Evolutionary conservation across 2,113 vertebrate genomes (phyloP), one percentile per base, ranked within the genome.

Genomic region (Puffinus mauretanicus): DNA sequence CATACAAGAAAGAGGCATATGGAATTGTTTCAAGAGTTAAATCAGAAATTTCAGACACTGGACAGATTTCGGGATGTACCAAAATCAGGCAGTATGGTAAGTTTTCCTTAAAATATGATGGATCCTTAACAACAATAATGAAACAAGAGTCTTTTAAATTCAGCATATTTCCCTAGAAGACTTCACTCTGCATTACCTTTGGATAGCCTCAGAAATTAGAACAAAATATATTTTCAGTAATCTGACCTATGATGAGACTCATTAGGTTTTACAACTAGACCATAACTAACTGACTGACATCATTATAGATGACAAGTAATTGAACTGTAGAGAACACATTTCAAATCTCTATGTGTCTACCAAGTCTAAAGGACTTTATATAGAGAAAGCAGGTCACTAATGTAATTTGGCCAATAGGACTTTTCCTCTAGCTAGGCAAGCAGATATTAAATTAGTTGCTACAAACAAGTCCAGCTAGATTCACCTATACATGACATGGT

Each of bases 31-130:
- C 99, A 99, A 98, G 99, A 99, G 98, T 98, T 99, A 98, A 99
- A 99, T 99, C 99, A 99, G 98, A 99, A 99, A 99, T 99, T 99
- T 99, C 99, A 99, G 98, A 99, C 99, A 95, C 98, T 99, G 99
- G 99, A 99, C 98, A 99, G 99, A 99, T 99, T 99, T 99, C 99
- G 99, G 98, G 99, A 99, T 98, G 99, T 99, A 98, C 99, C 99
- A 99, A 99, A 99, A 99, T 99, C 99, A 98, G 99, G 99, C 98
- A 99, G 98, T 98, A 99, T 99, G 99, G 99, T 99, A 98, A 99
- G 99, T 99, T 93, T 94, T 77, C 67, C 81, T 82, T 96, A 55
- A 95, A 94, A 96, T 79, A 11, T 26, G 17, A 22, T 92, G 69
- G 57, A 38, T 65, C 78, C 76, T 82, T 88, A 64, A 40, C 46